Conservation (phyloP, 2,797 vertebrate genomes). For the Oreochromis mossambicus region DNA sequence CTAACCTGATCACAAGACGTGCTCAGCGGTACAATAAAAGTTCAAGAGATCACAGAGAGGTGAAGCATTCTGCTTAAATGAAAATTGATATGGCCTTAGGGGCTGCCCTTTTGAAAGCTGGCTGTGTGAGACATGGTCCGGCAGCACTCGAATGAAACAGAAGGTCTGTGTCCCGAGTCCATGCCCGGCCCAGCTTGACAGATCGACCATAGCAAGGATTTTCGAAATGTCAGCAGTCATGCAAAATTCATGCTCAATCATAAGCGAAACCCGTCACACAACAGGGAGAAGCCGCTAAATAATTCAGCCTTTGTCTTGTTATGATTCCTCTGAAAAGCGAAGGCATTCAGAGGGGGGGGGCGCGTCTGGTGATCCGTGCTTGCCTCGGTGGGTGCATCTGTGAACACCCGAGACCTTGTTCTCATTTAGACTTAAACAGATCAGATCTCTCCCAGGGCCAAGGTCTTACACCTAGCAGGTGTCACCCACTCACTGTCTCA, state of each 20-base stretch:
- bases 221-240: constrained; percentile 69
- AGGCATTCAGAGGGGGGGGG: constrained; percentile 39
- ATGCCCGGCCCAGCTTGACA: constrained; percentile 12
- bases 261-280: constrained; percentile 64
- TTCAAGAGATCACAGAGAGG: constrained; percentile 68
- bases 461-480: constrained; percentile 65
- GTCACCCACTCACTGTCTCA: constrained; percentile 40
- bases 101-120: constrained; percentile 28
- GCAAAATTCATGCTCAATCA: constrained; percentile 79
- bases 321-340: constrained; percentile 59
- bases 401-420: constrained; percentile 60
- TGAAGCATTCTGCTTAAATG: constrained; percentile 69
- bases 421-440: constrained; percentile 39
- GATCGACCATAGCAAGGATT: constrained; percentile 38
- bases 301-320: constrained; percentile 69
- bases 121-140: constrained; percentile 32
- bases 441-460: constrained; percentile 54
- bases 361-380: constrained; percentile 9
- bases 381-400: constrained; percentile 39
- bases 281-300: constrained; percentile 67
- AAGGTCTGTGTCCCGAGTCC: constrained; percentile 19
- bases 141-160: constrained; percentile 19
- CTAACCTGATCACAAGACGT: constrained; percentile 51
- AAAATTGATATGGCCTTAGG: constrained; percentile 58
- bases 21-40: constrained; percentile 52